These are phyloP conservation scores for Dasypolia templi DNA, from an alignment of 2,888 invertebrate species.

Conservation along the genomic window DNA sequence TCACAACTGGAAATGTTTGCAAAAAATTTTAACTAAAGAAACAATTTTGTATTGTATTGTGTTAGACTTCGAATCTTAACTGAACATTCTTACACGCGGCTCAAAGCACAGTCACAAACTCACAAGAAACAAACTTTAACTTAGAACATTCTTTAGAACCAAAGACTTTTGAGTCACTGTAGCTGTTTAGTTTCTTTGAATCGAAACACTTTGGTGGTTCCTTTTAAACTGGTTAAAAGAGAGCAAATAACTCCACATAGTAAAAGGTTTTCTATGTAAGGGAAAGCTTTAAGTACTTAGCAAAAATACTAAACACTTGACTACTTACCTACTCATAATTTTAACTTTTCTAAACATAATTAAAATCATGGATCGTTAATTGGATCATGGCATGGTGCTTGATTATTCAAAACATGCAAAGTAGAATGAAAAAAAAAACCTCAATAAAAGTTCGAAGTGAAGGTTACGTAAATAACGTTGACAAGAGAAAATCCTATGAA, in stretches of 20 bases:
- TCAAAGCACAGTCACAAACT: conserved; percentile 25
- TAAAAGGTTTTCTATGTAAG: neutral
- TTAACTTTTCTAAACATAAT: neutral
- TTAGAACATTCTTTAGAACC: conserved; percentile 37
- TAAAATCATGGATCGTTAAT: too few species aligned
- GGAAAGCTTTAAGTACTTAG: neutral
- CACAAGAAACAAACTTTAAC: conserved; percentile 44
- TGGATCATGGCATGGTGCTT: too few species aligned
- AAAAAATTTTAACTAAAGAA: conserved; percentile 28
- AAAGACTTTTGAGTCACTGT: conserved; percentile 31
- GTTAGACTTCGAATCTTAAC: conserved; percentile 27
- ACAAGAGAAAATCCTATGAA: neutral
- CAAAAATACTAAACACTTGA: neutral
- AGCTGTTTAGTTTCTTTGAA: conserved; percentile 30
- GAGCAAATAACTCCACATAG: conserved; percentile 12
- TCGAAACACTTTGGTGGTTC: neutral
- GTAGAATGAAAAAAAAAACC: too few species aligned
- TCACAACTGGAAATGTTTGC: conserved; percentile 27
- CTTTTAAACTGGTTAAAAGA: conserved; percentile 10
- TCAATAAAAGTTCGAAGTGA: neutral
- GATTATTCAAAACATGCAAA: too few species aligned
- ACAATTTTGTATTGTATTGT: conserved; percentile 35
- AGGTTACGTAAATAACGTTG: neutral
- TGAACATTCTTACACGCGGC: conserved; percentile 29
- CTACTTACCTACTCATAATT: neutral